phyloP scores from a whole-genome alignment of 2,888 invertebrate genomes.

The Pycnomerus fuliginosus region DNA sequence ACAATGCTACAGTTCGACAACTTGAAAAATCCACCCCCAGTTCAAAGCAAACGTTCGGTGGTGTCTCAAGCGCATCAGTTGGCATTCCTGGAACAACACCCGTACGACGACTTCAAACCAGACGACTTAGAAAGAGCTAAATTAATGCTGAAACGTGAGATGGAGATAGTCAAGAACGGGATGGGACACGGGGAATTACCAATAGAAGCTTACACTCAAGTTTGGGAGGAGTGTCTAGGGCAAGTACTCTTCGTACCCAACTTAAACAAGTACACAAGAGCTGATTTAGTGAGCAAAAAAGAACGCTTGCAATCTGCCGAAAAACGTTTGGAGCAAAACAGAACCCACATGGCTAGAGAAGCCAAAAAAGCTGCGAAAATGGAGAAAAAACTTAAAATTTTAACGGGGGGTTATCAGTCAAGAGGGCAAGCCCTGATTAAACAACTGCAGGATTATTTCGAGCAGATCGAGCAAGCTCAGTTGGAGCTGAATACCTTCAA shows the following conservation, averaged over 20 bases:
- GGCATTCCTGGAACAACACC: slow-evolving; percentile 82
- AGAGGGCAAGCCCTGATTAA: slow-evolving; percentile 80
- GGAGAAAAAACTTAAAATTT: slow-evolving; percentile 94
- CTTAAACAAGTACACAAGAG: slow-evolving; percentile 74
- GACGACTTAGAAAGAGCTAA: slow-evolving; percentile 70
- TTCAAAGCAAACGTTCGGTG: slow-evolving; percentile 3
- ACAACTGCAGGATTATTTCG: slow-evolving; percentile 81
- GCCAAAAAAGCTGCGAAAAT: slow-evolving; percentile 96
- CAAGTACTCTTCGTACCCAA: slow-evolving; percentile 91
- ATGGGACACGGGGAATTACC: slow-evolving; percentile 96
- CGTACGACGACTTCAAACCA: slow-evolving; percentile 71
- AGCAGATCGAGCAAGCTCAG: slow-evolving; percentile 87
- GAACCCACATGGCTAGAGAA: slow-evolving; percentile 94
- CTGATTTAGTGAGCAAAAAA: slow-evolving; percentile 93
- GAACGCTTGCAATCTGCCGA: slow-evolving; percentile 93
- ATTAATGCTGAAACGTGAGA: slow-evolving; percentile 72
- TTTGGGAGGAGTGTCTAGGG: slow-evolving; percentile 93
- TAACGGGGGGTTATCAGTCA: slow-evolving; percentile 88
- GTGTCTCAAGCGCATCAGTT: slow-evolving; percentile 67
- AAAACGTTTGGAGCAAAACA: slow-evolving; percentile 87
- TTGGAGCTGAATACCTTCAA: slow-evolving; percentile 90
- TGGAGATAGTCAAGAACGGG: slow-evolving; percentile 85
- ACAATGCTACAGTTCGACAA: slow-evolving; percentile 92
- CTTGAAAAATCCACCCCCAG: slow-evolving; percentile 66
- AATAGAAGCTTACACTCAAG: slow-evolving; percentile 87